Evolutionary conservation across 2,888 invertebrate genomes (phyloP), one percentile per base, ranked within the genome.

Genomic region (Sphaerophoria taeniata): DNA sequence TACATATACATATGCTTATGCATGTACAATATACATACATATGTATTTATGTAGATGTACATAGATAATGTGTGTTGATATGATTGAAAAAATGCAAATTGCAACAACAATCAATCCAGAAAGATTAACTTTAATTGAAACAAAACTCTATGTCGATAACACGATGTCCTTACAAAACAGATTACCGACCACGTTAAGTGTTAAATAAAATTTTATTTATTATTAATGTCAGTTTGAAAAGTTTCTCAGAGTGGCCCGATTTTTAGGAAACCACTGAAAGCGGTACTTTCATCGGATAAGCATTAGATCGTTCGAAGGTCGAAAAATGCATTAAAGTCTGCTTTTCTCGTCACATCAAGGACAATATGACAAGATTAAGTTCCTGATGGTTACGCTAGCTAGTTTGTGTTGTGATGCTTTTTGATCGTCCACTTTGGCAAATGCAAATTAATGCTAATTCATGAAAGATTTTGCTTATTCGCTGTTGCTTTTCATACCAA

Each of bases 401-500:
- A 24, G 24, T 24, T 2, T 24, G 24, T 58, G 58, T 58, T 60
- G 60, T 39, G 12, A 24, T 12, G 6, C 24, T 51, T 51, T 58
- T 39, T 60, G 60, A 60, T 60, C 24, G 39, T 60, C 60, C 39
- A 60, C 60, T 60, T 43, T 60, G 24, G 24, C 12, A 7, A 60
- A 60, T 60, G 60, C 33, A 43, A 58, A 60, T 60, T 60, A 39
- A 60, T 60, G 39, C 43, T 60, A 60, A 60, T 60, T 60, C 43
- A 24, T 12, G 39, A 39, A 58, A 58, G 60, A 60, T 60, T 16
- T 43, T 16, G 60, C 39, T 36, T 39, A 24, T 43, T 43, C 11
- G 39, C 24, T 43, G 12, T 36, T 34, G 6, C 7, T 12, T 39
- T 7, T 39, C 6, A 6, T 16, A 4, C 16, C n/a, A 11, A 11